Conservation (phyloP, 35 echinoderm and acorn worm genomes). For the Heliocidaris tuberculata region DNA sequence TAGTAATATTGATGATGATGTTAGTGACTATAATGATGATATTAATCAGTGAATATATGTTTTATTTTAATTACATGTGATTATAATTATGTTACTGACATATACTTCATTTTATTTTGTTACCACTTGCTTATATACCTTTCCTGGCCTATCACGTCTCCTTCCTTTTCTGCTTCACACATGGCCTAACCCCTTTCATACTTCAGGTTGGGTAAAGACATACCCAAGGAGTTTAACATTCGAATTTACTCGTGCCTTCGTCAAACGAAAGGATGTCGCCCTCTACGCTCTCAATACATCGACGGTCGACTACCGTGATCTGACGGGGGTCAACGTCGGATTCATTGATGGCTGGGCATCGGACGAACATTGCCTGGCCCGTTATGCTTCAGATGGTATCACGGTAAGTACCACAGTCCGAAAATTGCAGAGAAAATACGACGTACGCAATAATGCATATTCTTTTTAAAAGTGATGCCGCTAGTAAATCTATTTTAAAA, state of each 20-base stretch:
- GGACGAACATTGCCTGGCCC: constrained; percentile 23
- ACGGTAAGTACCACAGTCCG: neutral
- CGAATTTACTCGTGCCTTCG: constrained; percentile 17
- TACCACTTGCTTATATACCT: no score
- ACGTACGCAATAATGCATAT: no score
- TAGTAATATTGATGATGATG: neutral
- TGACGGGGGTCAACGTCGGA: constrained; percentile 24
- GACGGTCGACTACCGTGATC: constrained; percentile 12
- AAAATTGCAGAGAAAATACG: neutral
- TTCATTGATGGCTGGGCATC: constrained; percentile 39
- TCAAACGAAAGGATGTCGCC: constrained; percentile 36
- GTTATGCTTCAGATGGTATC: neutral
- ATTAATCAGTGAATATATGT: no score
- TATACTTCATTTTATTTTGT: no score
- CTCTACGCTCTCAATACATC: constrained; percentile 27
- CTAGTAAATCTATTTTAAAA: no score
- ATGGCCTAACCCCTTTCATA: neutral
- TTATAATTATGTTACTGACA: no score
- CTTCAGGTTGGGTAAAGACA: constrained; percentile 30
- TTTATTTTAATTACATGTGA: no score
- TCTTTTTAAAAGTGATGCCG: no score
- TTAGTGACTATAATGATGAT: neutral
- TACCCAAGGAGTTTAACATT: constrained; percentile 27
- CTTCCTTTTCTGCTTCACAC: neutral
- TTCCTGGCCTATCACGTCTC: no score